Evolutionary conservation across 2,797 vertebrate species (phyloP).

Genomic region (Malacoctenus gilli): DNA sequence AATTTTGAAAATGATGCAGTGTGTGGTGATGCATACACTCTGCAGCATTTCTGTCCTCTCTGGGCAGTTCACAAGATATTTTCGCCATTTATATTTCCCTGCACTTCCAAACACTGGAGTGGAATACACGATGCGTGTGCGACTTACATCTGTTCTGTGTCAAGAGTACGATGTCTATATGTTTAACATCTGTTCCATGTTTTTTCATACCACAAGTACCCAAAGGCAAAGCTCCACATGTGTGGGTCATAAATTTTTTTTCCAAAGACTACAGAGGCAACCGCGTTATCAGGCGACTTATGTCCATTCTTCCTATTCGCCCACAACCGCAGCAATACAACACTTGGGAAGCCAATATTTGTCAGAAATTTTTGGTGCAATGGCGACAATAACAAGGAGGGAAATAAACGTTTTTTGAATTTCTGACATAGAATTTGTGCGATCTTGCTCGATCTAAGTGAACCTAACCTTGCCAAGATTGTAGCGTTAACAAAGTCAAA

Average conservation of each 20-base stretch:
- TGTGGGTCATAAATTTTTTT: constrained; percentile 41
- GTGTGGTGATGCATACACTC: too few species aligned
- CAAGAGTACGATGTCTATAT: constrained; percentile 19
- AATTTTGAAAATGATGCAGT: too few species aligned
- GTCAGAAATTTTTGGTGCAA: constrained; percentile 28
- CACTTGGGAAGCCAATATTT: constrained; percentile 31
- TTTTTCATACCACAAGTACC: constrained; percentile 40
- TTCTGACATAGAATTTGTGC: too few species aligned
- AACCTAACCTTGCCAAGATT: too few species aligned
- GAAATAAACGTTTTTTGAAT: constrained; percentile 8
- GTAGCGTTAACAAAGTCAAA: too few species aligned
- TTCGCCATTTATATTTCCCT: neutral
- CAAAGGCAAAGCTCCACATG: constrained; percentile 45
- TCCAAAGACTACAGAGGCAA: constrained; percentile 30
- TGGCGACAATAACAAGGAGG: constrained; percentile 12
- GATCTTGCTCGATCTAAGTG: too few species aligned
- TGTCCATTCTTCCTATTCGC: constrained; percentile 41
- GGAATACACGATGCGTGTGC: neutral
- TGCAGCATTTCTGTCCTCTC: too few species aligned
- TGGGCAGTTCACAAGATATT: too few species aligned
- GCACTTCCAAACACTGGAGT: neutral
- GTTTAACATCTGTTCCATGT: constrained; percentile 43
- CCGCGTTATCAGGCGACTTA: constrained; percentile 45
- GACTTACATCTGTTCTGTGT: constrained; percentile 23
- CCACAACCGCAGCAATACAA: constrained; percentile 29